Conservation (phyloP, 2,888 invertebrate species). For the Metacarcinus magister region DNA sequence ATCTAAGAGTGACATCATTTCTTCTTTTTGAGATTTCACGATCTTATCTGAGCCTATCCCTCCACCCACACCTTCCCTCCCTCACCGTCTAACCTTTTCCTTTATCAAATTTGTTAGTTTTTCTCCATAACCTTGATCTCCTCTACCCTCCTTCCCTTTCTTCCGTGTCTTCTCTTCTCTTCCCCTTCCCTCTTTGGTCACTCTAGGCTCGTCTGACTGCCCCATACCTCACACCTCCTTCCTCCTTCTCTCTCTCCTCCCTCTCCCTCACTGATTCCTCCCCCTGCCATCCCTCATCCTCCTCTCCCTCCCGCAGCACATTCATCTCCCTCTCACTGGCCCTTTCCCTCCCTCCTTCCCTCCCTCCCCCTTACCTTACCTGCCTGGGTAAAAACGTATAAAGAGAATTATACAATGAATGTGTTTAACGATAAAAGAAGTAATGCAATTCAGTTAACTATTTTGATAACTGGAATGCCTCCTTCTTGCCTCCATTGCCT, state of each 20-base stretch:
- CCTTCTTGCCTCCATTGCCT: background rate
- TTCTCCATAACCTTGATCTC: background rate
- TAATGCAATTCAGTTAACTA: background rate
- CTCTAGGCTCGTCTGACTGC: background rate
- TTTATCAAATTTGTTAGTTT: background rate
- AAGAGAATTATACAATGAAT: background rate
- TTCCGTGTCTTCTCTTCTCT: background rate
- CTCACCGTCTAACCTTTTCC: background rate
- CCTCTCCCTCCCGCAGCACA: conserved; percentile 10
- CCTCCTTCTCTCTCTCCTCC: background rate
- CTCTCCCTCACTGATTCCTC: conserved; percentile 47
- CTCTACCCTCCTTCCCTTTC: background rate
- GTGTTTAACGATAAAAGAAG: too few species aligned
- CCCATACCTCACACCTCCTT: conserved; percentile 31
- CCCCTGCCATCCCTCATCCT: conserved; percentile 42
- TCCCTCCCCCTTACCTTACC: background rate
- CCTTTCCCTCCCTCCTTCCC: background rate
- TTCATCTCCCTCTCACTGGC: conserved; percentile 28
- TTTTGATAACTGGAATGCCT: too few species aligned
- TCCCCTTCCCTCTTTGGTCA: background rate
- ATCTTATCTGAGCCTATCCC: background rate
- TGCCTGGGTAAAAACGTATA: background rate
- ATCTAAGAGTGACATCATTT: conserved; percentile 60
- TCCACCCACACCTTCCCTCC: background rate
- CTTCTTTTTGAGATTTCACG: conserved; percentile 52